phyloP scores from a whole-genome alignment of 2,797 vertebrate genomes.

The Sebastiscus albofasciatus region DNA sequence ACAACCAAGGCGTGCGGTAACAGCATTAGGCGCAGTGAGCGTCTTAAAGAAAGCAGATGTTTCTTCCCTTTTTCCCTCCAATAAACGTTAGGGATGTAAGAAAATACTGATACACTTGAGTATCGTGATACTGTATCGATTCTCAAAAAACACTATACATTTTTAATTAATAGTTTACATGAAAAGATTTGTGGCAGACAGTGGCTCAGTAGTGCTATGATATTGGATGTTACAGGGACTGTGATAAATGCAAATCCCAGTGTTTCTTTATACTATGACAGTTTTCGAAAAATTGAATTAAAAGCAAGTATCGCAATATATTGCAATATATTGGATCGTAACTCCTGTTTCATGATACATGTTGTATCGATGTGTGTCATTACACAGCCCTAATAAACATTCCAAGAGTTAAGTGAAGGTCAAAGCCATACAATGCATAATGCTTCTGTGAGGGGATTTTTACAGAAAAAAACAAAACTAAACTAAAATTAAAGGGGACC shows the following conservation, averaged over 20 bases:
- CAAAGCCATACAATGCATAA: not conserved
- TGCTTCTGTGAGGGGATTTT: not conserved
- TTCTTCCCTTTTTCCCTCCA: not conserved
- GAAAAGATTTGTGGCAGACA: not conserved
- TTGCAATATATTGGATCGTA: not conserved
- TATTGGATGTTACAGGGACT: not conserved
- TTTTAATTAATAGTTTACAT: not conserved
- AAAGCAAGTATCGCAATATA: not conserved
- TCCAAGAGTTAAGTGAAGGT: conserved; percentile 30
- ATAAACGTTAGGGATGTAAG: not conserved
- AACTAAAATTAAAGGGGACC: not conserved
- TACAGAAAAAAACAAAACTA: not conserved
- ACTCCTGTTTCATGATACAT: not conserved
- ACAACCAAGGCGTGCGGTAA: conserved; percentile 23
- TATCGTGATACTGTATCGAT: not conserved
- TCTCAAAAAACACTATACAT: not conserved
- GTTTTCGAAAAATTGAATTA: not conserved
- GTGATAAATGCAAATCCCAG: not conserved
- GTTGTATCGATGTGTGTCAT: not conserved
- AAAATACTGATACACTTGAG: not conserved
- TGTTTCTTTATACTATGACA: not conserved
- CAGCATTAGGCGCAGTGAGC: conserved; percentile 19
- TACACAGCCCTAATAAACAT: not conserved
- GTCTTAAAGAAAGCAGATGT: conserved; percentile 13
- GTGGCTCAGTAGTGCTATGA: not conserved